A percentile compares a stretch with the other conserved stretches of the same genome.
Evolutionary conservation across 2,113 vertebrate species (phyloP).

Genomic region (Dicentrarchus labrax): DNA sequence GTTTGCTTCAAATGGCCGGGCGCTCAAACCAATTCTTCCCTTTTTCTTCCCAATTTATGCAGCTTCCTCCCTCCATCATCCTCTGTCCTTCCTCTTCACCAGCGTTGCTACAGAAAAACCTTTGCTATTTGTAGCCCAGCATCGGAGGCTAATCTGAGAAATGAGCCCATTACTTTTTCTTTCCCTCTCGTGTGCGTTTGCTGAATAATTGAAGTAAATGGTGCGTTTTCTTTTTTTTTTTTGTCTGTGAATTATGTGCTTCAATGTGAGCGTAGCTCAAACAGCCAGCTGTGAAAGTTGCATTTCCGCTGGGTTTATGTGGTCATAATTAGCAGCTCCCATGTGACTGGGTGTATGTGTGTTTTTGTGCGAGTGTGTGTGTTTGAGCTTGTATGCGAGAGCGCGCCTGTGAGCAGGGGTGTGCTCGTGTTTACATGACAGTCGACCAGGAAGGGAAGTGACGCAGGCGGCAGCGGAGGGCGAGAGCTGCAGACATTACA

Average conservation of each 20-base stretch:
- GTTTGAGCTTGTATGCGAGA: conserved; percentile 46
- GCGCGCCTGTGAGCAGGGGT: conserved; percentile 61
- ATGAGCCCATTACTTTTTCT: conserved; percentile 30
- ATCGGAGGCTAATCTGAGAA: conserved; percentile 38
- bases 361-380: conserved; percentile 40
- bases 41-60: not conserved
- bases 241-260: conserved; percentile 5
- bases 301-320: conserved; percentile 71
- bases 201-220: conserved; percentile 54
- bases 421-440: conserved; percentile 80
- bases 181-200: not conserved
- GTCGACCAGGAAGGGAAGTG: conserved; percentile 77
- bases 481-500: conserved; percentile 75
- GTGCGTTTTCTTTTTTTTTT: not conserved
- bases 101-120: not conserved
- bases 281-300: conserved; percentile 73
- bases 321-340: conserved; percentile 73
- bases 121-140: conserved; percentile 28
- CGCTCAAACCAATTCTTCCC: not conserved
- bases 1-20: conserved; percentile 6
- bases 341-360: conserved; percentile 63
- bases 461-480: conserved; percentile 73
- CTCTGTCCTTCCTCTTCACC: not conserved
- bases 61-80: not conserved
- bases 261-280: conserved; percentile 29